Evolutionary conservation across 2,888 invertebrate species (phyloP), one percentile per base, ranked within the genome.

Genomic region (Diplazon laetatorius): DNA sequence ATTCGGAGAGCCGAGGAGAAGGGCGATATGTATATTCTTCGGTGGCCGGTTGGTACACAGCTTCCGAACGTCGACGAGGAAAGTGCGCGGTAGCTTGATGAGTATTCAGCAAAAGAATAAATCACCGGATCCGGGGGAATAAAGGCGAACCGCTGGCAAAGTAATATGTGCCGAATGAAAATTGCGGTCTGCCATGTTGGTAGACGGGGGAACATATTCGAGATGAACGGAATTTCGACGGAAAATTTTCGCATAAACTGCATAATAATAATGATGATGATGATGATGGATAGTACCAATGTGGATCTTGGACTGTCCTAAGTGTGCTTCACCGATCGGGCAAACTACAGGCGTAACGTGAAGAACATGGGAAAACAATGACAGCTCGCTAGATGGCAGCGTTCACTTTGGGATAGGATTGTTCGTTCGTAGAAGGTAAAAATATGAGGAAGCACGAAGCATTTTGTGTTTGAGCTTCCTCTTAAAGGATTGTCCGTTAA

Each of bases 61-160:
- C 25, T 22, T 25, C 50, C 48, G 20, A 20, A 18, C 16, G 48
- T 48, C 18, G 18, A 48, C 48, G 48, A 52, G 30, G 9, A 55
- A 30, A 30, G 35, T 55, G 8, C 55, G 8, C 35, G 35, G 55
- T 16, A 30, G 30, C 14, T 55, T 55, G 30, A 55, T 55, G 55
- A 55, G 55, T 16, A 35, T 55, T 55, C 55, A 30, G 16, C 14
- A 55, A 55, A 30, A n/a, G 10, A 35, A 35, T 14, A 35, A 16
- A 30, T 55, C 30, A 30, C 55, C 30, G 9, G 55, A 55, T n/a
- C 30, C 30, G 30, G 55, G 30, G 35, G n/a, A n/a, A 35, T 16
- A 25, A 35, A 55, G 16, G 30, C 30, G 30, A 55, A 35, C 30
- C n/a, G 16, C 30, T 14, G 8, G 55, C 10, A 16, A 16, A 30